Percentiles rank a stretch among this genome's conserved stretches.
These are phyloP conservation scores for Mythimna pallens DNA, from an alignment of 2,888 invertebrate species.

Conservation along the genomic window DNA sequence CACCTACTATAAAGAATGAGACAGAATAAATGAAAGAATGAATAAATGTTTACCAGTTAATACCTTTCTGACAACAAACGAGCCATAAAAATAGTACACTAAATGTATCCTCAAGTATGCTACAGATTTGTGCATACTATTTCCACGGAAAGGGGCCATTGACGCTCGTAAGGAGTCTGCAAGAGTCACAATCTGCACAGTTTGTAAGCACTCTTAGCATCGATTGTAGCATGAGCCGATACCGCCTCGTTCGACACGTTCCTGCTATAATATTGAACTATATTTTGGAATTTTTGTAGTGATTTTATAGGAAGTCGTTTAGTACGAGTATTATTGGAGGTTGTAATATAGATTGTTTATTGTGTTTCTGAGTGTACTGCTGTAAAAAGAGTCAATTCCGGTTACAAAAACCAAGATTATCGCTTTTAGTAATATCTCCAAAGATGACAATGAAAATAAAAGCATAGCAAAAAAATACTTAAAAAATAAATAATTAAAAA, in stretches of 20 bases:
- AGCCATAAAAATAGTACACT: background rate
- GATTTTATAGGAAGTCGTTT: background rate
- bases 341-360: background rate
- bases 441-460: no score
- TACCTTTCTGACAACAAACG: background rate
- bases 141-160: conserved; percentile 18
- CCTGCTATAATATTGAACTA: conserved; percentile 2
- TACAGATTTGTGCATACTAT: conserved; percentile 34
- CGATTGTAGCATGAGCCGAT: conserved; percentile 17
- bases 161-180: conserved; percentile 25
- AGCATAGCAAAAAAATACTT: no score
- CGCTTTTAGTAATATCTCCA: no score
- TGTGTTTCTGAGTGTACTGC: no score
- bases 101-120: conserved; percentile 5
- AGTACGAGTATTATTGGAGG: background rate
- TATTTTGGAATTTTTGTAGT: background rate
- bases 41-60: no score
- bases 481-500: no score
- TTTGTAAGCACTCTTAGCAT: conserved; percentile 19
- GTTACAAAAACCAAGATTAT: no score
- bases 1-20: no score
- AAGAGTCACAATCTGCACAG: conserved; percentile 27
- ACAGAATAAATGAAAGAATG: no score
- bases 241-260: background rate
- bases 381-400: no score